Base-by-base conservation (phyloP, 2,797 vertebrate genomes). In the Loris lydekkerianus region DNA sequence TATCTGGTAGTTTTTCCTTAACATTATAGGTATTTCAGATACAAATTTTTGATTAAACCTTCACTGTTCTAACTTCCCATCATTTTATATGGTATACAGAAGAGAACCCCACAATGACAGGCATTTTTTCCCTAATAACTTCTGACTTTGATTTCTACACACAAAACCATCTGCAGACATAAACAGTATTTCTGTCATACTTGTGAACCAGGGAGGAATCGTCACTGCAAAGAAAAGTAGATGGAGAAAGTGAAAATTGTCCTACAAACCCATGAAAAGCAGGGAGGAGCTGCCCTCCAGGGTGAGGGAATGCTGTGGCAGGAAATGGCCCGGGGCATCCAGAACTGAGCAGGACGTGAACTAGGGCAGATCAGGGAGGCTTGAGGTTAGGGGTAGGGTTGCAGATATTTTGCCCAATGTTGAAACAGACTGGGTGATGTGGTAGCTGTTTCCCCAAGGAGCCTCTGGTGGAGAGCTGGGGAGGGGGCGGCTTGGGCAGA, bases 271-370 rank as follows among this genome's bases (percentile, higher is more conserved):
- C 73, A 60, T 0, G 2, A 34, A 58, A n/a, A 53, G 15, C 0
- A 6, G 49, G 27, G 18, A 40, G n/a, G 61, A 31, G 49, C 7
- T 0, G 0, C 49, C 3, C 46, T 60, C 6, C 31, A 18, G 70
- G 56, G 6, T 5, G 20, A 34, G 70, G 43, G 37, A 4, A 2
- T 11, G 0, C 43, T 43, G 4, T 34, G 15, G 7, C 9, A 21
- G 6, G n/a, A 5, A 21, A 58, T 43, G 80, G 6, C 31, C 49
- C 34, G 31, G 25, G 20, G 43, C 43, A 8, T 5, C 3, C 56
- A 58, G 56, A 18, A 20, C 11, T 1, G 6, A 8, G 73, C 10
- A 37, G 70, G 25, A 18, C 1, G 2, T 58, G 27, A 69, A 10
- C 34, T n/a, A 21, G 17, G 73, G 37, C 34, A 8, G 23, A 21